Percentiles rank a stretch among this genome's conserved stretches.
Evolutionary conservation across 2,113 vertebrate species (phyloP).

Genomic region (Rhabdornis inornatus): DNA sequence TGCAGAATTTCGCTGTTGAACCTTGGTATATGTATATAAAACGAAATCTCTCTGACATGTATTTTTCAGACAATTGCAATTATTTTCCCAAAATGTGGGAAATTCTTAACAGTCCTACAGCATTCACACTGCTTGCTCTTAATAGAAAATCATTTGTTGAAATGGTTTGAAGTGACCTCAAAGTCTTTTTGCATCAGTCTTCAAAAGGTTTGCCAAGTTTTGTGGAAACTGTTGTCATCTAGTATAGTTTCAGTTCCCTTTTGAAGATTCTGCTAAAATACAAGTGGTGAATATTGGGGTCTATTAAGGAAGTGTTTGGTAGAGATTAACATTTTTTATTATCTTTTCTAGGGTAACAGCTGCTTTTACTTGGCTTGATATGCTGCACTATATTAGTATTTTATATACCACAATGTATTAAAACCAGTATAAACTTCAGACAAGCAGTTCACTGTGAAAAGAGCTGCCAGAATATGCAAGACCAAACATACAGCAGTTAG

Average conservation of each 20-base stretch:
- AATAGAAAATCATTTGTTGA: not conserved
- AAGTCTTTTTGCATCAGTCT: not conserved
- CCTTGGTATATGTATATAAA: not conserved
- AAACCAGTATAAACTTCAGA: not conserved
- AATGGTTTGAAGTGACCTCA: not conserved
- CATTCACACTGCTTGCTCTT: fast-evolving
- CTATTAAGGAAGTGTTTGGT: not conserved
- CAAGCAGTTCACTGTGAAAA: not conserved
- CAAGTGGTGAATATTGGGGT: not conserved
- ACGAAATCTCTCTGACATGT: not conserved
- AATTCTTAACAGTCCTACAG: not conserved
- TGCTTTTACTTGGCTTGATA: not conserved
- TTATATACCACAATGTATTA: not conserved
- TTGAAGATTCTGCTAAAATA: not conserved
- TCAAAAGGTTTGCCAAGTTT: not conserved
- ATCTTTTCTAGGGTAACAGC: not conserved
- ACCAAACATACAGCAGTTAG: not conserved
- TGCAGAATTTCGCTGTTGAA: not conserved
- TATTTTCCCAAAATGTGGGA: not conserved
- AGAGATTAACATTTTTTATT: not conserved
- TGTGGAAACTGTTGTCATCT: not conserved
- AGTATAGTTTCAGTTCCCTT: not conserved
- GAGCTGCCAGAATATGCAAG: not conserved
- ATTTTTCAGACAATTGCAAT: not conserved
- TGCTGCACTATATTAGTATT: not conserved